Evolutionary conservation across 2,888 invertebrate species (phyloP).

Genomic region (Diarsia mendica): DNA sequence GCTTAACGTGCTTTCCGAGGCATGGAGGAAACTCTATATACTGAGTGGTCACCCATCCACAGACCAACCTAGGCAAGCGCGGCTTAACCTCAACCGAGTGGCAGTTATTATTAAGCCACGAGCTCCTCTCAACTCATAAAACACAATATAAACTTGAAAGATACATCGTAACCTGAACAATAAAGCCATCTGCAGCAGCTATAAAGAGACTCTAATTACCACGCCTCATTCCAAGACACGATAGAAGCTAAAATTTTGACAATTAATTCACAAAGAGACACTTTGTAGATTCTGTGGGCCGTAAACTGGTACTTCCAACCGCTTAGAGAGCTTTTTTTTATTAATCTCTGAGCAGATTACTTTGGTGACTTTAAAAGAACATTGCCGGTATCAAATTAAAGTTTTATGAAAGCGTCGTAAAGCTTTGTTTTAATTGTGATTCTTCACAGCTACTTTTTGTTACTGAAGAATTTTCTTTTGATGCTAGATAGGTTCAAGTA

Average conservation of each 20-base stretch:
- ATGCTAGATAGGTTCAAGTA: background rate
- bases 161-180: constrained; percentile 18
- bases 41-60: too few relatives aligned
- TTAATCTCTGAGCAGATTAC: constrained; percentile 46
- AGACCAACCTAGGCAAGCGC: too few relatives aligned
- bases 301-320: constrained; percentile 27
- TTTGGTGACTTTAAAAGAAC: constrained; percentile 21
- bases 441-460: background rate
- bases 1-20: too few relatives aligned
- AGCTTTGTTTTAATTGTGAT: constrained; percentile 12
- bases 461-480: background rate
- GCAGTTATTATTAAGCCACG: too few relatives aligned
- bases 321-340: constrained; percentile 41
- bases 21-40: too few relatives aligned
- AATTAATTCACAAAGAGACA: constrained; percentile 57
- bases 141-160: constrained; percentile 17
- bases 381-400: constrained; percentile 32
- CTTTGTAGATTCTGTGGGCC: constrained; percentile 19
- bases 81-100: too few relatives aligned
- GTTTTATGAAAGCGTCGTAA: constrained; percentile 1
- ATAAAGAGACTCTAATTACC: constrained; percentile 51
- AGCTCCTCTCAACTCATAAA: constrained; percentile 7
- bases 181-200: constrained; percentile 27
- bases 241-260: constrained; percentile 44
- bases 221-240: constrained; percentile 7